Evolutionary conservation across 1,140 invertebrate species (phyloP).

Genomic region (Drosophila rhopaloa): DNA sequence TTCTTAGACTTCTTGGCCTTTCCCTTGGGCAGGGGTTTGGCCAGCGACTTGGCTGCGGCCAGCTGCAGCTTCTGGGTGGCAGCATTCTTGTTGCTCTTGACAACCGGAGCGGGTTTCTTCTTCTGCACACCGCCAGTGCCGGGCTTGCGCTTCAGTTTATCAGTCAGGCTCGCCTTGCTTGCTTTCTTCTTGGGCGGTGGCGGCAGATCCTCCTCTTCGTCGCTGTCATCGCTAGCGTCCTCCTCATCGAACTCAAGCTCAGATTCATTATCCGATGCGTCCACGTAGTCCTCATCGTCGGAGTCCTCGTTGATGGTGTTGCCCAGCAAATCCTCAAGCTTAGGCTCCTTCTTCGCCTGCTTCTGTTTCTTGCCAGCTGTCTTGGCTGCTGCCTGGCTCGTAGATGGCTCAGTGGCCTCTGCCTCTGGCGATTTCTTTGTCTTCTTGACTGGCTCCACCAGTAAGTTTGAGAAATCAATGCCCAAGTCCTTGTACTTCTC

Average conservation of each 20-base stretch:
- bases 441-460: slow-evolving; percentile 62
- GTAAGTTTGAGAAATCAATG: slow-evolving; percentile 63
- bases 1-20: slow-evolving; percentile 67
- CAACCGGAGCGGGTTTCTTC: slow-evolving; percentile 28
- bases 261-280: slow-evolving; percentile 39
- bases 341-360: slow-evolving; percentile 46
- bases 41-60: slow-evolving; percentile 66
- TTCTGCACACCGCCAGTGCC: slow-evolving; percentile 68
- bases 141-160: slow-evolving; percentile 71
- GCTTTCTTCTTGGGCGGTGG: slow-evolving; percentile 47
- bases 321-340: slow-evolving; percentile 71
- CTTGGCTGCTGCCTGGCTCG: slow-evolving; percentile 31
- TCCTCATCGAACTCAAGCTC: slow-evolving; percentile 15
- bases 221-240: slow-evolving; percentile 29
- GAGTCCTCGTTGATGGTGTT: slow-evolving; percentile 79
- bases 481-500: slow-evolving; percentile 73
- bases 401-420: slow-evolving; percentile 2
- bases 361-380: slow-evolving; percentile 9
- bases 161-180: slow-evolving; percentile 18
- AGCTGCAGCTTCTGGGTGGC: slow-evolving; percentile 50
- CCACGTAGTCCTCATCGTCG: slow-evolving; percentile 74
- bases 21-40: slow-evolving; percentile 53
- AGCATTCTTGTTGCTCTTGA: slow-evolving; percentile 32
- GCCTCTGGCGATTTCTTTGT: slow-evolving; percentile 10
- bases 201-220: slow-evolving; percentile 33